Evolutionary conservation across 1,140 invertebrate species (phyloP).

Genomic region (Prorops nasuta): DNA sequence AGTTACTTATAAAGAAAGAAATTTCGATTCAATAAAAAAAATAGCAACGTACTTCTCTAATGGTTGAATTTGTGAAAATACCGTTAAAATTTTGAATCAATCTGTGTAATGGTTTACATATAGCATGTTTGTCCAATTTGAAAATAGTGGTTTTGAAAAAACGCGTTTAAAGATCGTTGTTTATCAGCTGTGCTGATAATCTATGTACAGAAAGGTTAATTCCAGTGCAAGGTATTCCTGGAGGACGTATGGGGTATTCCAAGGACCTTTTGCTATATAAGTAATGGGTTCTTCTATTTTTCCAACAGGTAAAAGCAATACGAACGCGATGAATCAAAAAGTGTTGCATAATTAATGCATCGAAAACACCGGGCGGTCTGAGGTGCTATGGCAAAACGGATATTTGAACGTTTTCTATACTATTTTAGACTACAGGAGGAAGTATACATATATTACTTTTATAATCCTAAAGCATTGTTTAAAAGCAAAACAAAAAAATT

Average conservation of each 20-base stretch:
- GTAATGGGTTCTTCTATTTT: not conserved
- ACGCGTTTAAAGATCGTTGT: not conserved
- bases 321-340: slow-evolving; percentile 26
- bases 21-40: not conserved
- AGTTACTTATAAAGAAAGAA: not conserved
- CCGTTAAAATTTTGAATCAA: not conserved
- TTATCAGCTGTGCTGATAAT: not conserved
- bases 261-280: not conserved
- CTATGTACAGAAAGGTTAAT: not conserved
- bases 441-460: no score
- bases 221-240: not conserved
- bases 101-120: not conserved
- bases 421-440: no score
- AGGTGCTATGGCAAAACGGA: no score
- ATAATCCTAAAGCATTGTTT: no score
- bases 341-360: no score
- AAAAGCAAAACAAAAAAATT: no score
- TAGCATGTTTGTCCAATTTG: not conserved
- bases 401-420: no score
- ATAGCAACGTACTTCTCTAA: not conserved
- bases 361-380: no score
- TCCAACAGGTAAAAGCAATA: not conserved
- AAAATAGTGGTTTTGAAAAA: no score
- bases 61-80: no score
- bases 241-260: no score